Conservation (phyloP, 2,113 vertebrate species). For the Scartelaos histophorus region DNA sequence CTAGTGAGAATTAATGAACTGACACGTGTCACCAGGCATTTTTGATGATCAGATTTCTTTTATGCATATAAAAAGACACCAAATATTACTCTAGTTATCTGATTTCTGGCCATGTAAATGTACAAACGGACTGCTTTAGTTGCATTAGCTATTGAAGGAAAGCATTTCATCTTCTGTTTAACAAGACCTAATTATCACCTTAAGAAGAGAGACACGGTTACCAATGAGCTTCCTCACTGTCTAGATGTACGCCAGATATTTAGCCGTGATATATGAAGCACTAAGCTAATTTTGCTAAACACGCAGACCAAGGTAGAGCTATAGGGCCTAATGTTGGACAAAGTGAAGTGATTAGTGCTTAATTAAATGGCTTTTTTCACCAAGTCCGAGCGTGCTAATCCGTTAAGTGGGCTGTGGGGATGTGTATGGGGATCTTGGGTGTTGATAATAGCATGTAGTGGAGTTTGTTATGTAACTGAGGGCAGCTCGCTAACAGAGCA, state of each 20-base stretch:
- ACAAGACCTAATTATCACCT: constrained; percentile 26
- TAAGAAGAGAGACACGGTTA: constrained; percentile 22
- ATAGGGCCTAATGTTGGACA: constrained; percentile 55
- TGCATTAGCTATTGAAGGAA: constrained; percentile 12
- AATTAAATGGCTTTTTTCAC: constrained; percentile 65
- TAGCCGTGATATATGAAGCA: constrained; percentile 50
- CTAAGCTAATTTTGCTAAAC: constrained; percentile 37
- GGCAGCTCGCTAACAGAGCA: constrained; percentile 13
- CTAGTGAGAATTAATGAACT: too few relatives aligned
- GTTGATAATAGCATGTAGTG: constrained; percentile 34
- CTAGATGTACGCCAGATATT: constrained; percentile 22
- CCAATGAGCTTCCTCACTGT: constrained; percentile 42
- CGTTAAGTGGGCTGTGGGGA: constrained; percentile 49
- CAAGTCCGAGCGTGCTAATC: constrained; percentile 52
- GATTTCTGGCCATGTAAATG: too few relatives aligned
- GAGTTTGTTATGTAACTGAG: constrained; percentile 48
- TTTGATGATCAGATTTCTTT: too few relatives aligned
- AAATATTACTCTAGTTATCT: too few relatives aligned
- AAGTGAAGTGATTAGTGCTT: constrained; percentile 58
- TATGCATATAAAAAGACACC: too few relatives aligned
- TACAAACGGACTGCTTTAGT: neutral
- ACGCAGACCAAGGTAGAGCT: constrained; percentile 40
- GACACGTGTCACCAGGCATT: too few relatives aligned
- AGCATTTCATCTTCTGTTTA: constrained; percentile 31
- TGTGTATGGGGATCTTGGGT: constrained; percentile 39